Evolutionary conservation across 2,797 vertebrate species (phyloP), one percentile per base, ranked within the genome.

Genomic region (Pogonophryne albipinna): DNA sequence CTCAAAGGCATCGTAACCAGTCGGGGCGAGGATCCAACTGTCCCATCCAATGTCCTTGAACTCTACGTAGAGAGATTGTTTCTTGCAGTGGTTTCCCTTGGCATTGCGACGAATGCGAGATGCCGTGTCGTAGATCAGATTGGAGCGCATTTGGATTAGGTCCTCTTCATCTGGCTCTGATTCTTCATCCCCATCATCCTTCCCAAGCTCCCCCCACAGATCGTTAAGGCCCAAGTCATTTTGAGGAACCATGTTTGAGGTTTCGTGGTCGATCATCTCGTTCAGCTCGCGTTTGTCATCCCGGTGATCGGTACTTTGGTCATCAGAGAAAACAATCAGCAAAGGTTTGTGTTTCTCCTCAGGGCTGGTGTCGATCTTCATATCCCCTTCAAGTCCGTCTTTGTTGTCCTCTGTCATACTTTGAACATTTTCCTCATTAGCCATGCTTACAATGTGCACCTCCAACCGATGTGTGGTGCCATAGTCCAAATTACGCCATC

Each of bases 41-140:
- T 99, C 97, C 98, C 98, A 99, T 16, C 98, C 98, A 0, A 99
- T 99, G 77, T 99, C 98, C 84, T 99, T 99, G 92, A 99, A 99
- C 87, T 99, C 97, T 0, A 99, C 97, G 13, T 96, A 97, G 56
- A 99, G 95, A 0, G 97, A 96, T 12, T 95, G 97, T 76, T 95
- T 97, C 88, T 97, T 99, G 92, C 98, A 99, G 78, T 97, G 96
- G 92, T 97, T 97, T 27, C 96, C 97, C 70, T 98, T 99, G 50
- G 97, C 98, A 0, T 99, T 99, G 85, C 98, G 96, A 8, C 98
- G 94, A 80, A 97, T 98, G 17, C 98, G 95, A 17, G 98, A 96
- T 0, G 96, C 95, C 0, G 98, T 96, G 85, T 99, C 98, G 0
- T 99, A 99, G 72, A 99, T 99, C 52, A 99, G 95, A 87, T 99